These are phyloP conservation scores for Epistrophe grossulariae DNA, from an alignment of 2,888 invertebrate genomes.

Conservation along the genomic window DNA sequence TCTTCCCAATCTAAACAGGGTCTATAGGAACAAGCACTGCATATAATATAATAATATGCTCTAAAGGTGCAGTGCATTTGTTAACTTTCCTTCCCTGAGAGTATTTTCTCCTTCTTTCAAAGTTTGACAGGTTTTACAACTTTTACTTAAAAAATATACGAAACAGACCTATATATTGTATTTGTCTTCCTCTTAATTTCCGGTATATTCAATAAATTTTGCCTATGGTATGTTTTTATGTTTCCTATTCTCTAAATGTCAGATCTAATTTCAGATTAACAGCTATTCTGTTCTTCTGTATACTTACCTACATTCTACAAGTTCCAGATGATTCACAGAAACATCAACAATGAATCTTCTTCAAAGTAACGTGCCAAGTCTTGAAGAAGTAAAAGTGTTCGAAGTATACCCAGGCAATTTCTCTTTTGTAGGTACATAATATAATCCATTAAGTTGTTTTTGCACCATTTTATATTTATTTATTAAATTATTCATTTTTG, in stretches of 20 bases:
- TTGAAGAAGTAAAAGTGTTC: constrained; percentile 58
- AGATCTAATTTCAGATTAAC: not conserved
- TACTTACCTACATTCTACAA: not conserved
- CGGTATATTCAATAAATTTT: no score
- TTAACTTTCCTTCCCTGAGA: no score
- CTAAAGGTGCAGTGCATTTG: no score
- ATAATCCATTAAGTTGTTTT: constrained; percentile 4
- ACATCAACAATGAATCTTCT: not conserved
- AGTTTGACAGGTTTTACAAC: no score
- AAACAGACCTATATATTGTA: no score
- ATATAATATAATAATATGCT: no score
- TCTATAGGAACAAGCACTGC: no score
- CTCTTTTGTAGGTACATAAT: constrained; percentile 48
- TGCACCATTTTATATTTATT: constrained; percentile 15
- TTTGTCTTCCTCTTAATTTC: no score
- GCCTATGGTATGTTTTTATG: not conserved
- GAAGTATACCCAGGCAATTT: constrained; percentile 26
- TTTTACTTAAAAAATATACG: no score
- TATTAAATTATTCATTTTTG: not conserved
- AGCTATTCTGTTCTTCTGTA: not conserved
- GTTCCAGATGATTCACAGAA: constrained; percentile 33
- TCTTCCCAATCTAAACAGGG: no score
- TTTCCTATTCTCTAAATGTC: not conserved
- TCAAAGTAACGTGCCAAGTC: not conserved
- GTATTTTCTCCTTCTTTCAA: no score